These are phyloP conservation scores for Eupithecia subfuscata DNA, from an alignment of 2,888 invertebrate genomes.

Conservation along the genomic window DNA sequence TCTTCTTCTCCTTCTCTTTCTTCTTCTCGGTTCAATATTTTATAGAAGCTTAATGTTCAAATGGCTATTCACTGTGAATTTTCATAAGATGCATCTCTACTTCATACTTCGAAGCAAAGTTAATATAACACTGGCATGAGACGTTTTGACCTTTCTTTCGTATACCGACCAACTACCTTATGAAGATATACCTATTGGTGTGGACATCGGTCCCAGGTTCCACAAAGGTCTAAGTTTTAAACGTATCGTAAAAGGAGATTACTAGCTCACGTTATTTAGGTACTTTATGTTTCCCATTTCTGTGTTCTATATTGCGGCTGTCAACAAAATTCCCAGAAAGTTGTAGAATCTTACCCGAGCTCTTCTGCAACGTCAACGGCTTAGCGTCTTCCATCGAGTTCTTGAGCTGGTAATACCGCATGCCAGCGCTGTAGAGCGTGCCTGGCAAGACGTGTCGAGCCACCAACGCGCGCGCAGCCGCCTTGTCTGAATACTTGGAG, in stretches of 20 bases:
- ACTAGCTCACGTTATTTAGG: too few relatives aligned
- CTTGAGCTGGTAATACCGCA: conserved; percentile 93
- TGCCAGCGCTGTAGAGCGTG: conserved; percentile 92
- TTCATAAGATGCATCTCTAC: too few relatives aligned
- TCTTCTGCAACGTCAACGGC: conserved; percentile 92
- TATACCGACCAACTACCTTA: too few relatives aligned
- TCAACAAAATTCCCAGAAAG: not conserved
- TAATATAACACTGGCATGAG: not conserved
- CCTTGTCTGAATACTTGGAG: conserved; percentile 85
- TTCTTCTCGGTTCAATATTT: not conserved
- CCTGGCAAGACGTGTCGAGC: conserved; percentile 90
- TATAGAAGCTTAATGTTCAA: too few relatives aligned
- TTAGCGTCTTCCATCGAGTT: conserved; percentile 90
- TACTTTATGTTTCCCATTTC: not conserved
- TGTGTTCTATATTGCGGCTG: not conserved
- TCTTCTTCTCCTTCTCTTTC: not conserved
- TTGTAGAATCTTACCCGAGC: conserved; percentile 82
- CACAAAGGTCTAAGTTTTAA: too few relatives aligned
- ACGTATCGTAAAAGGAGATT: too few relatives aligned
- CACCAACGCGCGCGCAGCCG: conserved; percentile 88
- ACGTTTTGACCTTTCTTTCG: not conserved
- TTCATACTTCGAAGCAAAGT: too few relatives aligned
- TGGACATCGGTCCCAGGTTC: too few relatives aligned
- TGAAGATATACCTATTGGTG: too few relatives aligned
- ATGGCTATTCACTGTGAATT: too few relatives aligned